Percentiles rank a stretch among this genome's conserved stretches.
Conservation (phyloP, 2,888 invertebrate genomes). For the Spialia ferax region DNA sequence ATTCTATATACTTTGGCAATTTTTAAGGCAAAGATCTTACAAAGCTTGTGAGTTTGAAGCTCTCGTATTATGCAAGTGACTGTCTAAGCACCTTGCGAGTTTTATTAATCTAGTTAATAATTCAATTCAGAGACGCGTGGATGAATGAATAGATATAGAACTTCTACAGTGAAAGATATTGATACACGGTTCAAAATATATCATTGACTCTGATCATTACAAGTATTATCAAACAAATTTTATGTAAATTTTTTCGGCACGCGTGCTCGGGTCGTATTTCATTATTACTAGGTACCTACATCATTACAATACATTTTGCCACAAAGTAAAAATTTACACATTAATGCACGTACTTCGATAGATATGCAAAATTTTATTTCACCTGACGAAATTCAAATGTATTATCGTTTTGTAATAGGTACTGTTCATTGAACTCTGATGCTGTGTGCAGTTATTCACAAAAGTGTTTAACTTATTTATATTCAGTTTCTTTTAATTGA, state of each 20-base stretch:
- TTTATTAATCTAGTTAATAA: not conserved
- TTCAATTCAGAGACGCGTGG: not conserved
- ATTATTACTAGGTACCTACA: conserved; percentile 41
- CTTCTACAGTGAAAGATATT: conserved; percentile 19
- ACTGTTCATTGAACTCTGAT: conserved; percentile 66
- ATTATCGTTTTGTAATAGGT: conserved; percentile 64
- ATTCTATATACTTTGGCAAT: no score
- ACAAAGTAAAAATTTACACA: conserved; percentile 69
- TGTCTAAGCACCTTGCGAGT: not conserved
- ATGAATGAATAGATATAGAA: not conserved
- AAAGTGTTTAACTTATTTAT: conserved; percentile 53
- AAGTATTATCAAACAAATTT: conserved; percentile 42
- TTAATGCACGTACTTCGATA: conserved; percentile 66
- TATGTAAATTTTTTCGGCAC: conserved; percentile 53
- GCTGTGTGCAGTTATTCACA: conserved; percentile 62
- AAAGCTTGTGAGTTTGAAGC: not conserved
- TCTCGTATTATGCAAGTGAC: not conserved
- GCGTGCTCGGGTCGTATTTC: conserved; percentile 49
- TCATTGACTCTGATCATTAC: conserved; percentile 4
- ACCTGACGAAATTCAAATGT: conserved; percentile 67
- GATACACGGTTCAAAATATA: conserved; percentile 14
- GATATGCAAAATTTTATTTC: conserved; percentile 79
- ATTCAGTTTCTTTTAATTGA: no score
- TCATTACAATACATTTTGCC: conserved; percentile 15
- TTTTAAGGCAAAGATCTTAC: not conserved